These are phyloP conservation scores for Notiomystis cincta DNA, from an alignment of 2,113 vertebrate genomes.

Conservation along the genomic window DNA sequence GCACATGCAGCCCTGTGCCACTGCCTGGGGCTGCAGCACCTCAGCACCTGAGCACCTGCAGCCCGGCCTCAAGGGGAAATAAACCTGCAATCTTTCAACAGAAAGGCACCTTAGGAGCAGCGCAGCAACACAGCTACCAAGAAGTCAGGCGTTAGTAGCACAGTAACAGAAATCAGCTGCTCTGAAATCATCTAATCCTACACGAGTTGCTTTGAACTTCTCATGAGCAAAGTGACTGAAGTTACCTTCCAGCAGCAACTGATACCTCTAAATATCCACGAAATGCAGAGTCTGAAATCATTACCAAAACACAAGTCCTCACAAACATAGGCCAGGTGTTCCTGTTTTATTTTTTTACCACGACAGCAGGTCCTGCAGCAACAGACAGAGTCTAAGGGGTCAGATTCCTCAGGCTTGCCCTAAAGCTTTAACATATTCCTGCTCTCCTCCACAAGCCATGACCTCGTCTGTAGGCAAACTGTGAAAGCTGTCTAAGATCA, in stretches of 20 bases:
- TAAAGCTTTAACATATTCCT: not conserved
- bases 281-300: not conserved
- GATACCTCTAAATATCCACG: not conserved
- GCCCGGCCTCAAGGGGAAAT: not conserved
- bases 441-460: not conserved
- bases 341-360: not conserved
- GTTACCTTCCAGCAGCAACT: not conserved
- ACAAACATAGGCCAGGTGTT: not conserved
- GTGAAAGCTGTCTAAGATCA: not conserved
- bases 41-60: not conserved
- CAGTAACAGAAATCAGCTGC: not conserved
- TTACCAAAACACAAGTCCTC: not conserved
- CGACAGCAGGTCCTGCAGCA: not conserved
- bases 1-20: no score
- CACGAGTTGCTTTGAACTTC: not conserved
- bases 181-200: not conserved
- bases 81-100: not conserved
- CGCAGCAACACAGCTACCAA: not conserved
- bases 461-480: not conserved
- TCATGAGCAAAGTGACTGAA: not conserved
- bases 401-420: not conserved
- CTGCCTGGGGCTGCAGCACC: not conserved
- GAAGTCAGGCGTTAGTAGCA: not conserved
- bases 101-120: not conserved
- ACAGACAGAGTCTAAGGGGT: not conserved